phyloP scores from a whole-genome alignment of 2,113 vertebrate genomes.

The Eptesicus fuscus region DNA sequence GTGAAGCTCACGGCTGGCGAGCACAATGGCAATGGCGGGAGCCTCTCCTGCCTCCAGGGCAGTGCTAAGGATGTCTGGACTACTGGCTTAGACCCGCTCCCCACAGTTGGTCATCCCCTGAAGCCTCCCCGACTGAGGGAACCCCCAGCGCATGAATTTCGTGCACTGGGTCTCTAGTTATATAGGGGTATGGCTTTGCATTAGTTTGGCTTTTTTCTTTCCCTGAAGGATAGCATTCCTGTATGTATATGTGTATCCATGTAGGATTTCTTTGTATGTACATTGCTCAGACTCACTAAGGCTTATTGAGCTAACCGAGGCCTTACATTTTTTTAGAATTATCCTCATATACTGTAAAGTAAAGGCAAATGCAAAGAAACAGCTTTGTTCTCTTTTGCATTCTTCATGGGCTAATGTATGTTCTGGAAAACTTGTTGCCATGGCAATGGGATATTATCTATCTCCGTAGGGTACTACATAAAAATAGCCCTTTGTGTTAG shows the following conservation, averaged over 20 bases:
- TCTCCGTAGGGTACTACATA: conserved; percentile 46
- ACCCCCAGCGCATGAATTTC: too few species aligned
- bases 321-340: not conserved
- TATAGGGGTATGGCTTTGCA: not conserved
- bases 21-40: too few species aligned
- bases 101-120: too few species aligned
- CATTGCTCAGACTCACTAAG: not conserved
- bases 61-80: too few species aligned
- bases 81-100: too few species aligned
- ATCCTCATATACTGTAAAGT: conserved; percentile 6
- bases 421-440: conserved; percentile 69
- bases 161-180: too few species aligned
- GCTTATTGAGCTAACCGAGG: not conserved
- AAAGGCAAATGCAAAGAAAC: conserved; percentile 42
- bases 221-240: not conserved
- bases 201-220: not conserved
- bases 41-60: too few species aligned
- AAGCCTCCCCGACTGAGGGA: too few species aligned
- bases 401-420: conserved; percentile 57
- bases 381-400: conserved; percentile 58
- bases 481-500: conserved; percentile 71
- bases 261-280: not conserved
- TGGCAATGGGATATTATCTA: conserved; percentile 63
- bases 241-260: not conserved
- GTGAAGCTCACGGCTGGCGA: too few species aligned